Evolutionary conservation across 2,113 vertebrate genomes (phyloP).

Genomic region (Platichthys flesus): DNA sequence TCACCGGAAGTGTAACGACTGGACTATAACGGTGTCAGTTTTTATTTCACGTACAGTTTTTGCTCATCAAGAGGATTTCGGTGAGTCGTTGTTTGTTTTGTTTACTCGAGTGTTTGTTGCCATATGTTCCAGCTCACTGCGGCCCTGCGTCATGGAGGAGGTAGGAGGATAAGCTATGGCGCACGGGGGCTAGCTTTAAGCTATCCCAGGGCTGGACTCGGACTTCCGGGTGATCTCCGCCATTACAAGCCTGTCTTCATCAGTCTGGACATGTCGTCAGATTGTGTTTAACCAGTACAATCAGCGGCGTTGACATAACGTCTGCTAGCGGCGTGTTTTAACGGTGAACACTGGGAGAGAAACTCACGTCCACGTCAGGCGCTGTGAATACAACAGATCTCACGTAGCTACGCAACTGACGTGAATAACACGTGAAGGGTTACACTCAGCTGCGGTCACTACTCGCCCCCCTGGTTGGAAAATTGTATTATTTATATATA

Average conservation of each 20-base stretch:
- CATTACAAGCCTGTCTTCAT: neutral
- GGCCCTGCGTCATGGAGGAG: neutral
- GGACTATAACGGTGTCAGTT: slow-evolving; percentile 33
- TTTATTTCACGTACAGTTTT: slow-evolving; percentile 63
- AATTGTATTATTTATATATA: too few relatives aligned
- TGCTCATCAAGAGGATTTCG: slow-evolving; percentile 62
- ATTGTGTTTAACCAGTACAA: too few relatives aligned
- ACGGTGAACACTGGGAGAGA: neutral
- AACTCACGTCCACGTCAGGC: too few relatives aligned
- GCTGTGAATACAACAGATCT: neutral
- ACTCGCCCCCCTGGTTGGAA: neutral
- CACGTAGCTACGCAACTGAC: neutral
- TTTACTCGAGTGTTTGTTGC: neutral
- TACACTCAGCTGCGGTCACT: neutral
- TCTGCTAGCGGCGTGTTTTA: neutral
- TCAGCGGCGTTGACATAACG: neutral
- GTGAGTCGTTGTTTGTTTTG: slow-evolving; percentile 32
- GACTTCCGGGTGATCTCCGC: neutral
- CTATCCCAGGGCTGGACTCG: slow-evolving; percentile 11
- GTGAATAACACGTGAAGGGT: neutral
- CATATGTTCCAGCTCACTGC: neutral
- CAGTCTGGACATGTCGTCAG: too few relatives aligned
- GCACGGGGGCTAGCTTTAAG: slow-evolving; percentile 9
- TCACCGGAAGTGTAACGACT: neutral
- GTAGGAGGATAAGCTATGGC: neutral